Conservation (phyloP, 2,797 vertebrate species). For the Apogon talboti region DNA sequence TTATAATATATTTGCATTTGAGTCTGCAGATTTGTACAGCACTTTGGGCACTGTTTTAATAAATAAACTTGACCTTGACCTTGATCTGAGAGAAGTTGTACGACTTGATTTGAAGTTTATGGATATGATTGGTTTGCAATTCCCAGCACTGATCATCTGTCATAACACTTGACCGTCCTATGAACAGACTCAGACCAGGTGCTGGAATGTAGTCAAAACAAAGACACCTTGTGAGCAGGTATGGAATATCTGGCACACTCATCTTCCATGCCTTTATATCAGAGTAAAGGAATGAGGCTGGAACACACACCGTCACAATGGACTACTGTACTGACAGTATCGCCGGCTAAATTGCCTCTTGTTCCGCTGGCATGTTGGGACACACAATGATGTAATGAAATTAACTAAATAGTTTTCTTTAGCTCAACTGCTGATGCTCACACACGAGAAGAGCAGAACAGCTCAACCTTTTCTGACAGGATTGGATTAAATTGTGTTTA, state of each 20-base stretch:
- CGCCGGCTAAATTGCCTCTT: neutral
- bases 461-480: too few relatives aligned
- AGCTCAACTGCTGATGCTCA: neutral
- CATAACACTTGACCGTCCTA: neutral
- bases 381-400: conserved; percentile 24
- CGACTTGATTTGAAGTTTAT: conserved; percentile 2
- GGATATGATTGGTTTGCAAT: neutral
- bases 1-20: too few relatives aligned
- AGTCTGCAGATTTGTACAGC: too few relatives aligned
- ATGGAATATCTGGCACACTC: conserved; percentile 27
- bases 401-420: conserved; percentile 11
- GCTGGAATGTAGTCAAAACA: conserved; percentile 10
- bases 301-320: conserved; percentile 33
- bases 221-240: conserved; percentile 38
- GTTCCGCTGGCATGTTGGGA: conserved; percentile 35
- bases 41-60: too few relatives aligned
- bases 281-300: conserved; percentile 47
- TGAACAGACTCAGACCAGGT: neutral
- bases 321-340: conserved; percentile 29
- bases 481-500: neutral
- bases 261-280: conserved; percentile 46
- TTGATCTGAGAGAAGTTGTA: too few relatives aligned
- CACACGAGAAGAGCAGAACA: neutral
- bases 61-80: too few relatives aligned
- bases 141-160: neutral